Conservation (phyloP, 2,113 vertebrate species). For the Neogobius melanostomus region DNA sequence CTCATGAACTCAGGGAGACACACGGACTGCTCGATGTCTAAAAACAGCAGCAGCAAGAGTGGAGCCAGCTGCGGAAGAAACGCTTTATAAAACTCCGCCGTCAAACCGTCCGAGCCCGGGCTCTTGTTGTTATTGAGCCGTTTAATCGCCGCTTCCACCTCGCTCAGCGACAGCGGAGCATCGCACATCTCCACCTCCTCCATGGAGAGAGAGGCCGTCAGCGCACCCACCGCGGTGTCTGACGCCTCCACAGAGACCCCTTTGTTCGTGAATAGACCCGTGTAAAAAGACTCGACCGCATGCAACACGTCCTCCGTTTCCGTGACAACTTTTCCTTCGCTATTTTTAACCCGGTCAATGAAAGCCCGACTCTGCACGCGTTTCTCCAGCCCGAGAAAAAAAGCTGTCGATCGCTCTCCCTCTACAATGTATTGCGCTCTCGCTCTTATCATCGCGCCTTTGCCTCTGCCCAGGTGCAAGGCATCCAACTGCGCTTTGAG, state of each 20-base stretch:
- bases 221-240: background rate
- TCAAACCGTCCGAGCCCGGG: background rate
- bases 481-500: background rate
- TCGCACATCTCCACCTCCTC: background rate
- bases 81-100: background rate
- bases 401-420: background rate
- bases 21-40: background rate
- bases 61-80: background rate
- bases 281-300: background rate
- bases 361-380: no score
- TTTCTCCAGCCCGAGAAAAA: background rate
- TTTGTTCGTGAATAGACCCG: background rate
- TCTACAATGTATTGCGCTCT: background rate
- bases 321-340: no score
- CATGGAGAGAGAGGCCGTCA: background rate
- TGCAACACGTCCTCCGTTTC: no score
- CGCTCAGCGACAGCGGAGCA: background rate
- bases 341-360: no score
- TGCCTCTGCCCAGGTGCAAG: background rate
- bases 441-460: background rate
- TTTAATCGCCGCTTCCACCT: background rate
- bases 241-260: background rate
- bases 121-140: no score
- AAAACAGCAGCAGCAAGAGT: background rate
- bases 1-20: background rate